These are phyloP conservation scores for Diploptera punctata DNA, from an alignment of 2,888 invertebrate species.

Conservation along the genomic window DNA sequence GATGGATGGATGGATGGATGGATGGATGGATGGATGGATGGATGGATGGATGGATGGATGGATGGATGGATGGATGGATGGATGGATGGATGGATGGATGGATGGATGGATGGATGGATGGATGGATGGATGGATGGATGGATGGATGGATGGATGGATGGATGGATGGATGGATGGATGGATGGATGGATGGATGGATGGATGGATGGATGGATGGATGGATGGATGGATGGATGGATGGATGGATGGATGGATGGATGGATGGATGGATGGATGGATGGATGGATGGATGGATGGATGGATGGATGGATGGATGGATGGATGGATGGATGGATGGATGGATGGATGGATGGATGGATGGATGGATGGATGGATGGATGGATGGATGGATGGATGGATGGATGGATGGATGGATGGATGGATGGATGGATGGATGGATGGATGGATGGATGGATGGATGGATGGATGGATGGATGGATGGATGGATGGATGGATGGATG, in stretches of 20 bases:
- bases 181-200: background rate
- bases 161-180: background rate
- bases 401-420: background rate
- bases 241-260: background rate
- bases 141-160: background rate
- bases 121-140: background rate
- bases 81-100: background rate
- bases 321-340: background rate
- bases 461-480: background rate
- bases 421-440: background rate
- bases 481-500: background rate
- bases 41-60: background rate
- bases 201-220: background rate
- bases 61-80: background rate
- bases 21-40: background rate
- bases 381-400: background rate
- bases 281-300: background rate
- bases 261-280: background rate
- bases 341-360: background rate
- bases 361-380: background rate
- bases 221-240: background rate
- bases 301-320: background rate
- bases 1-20: background rate
- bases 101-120: background rate
- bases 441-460: background rate